A percentile compares a stretch with the other conserved stretches of the same genome.
Conservation (phyloP, 2,797 vertebrate genomes). For the Myoxocephalus aenaeus region DNA sequence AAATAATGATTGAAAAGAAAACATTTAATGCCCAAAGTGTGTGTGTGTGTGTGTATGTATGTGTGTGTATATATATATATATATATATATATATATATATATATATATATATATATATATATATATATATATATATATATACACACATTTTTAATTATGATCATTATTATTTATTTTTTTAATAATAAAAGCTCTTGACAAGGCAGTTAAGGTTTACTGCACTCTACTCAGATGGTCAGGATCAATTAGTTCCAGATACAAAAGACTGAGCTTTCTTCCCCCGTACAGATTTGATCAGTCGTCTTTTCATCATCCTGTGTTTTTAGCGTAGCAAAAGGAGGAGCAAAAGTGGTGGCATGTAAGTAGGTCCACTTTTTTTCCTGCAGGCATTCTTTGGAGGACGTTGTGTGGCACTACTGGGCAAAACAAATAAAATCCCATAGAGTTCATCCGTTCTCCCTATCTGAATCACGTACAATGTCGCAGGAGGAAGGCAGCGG, state of each 20-base stretch:
- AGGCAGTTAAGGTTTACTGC: not conserved
- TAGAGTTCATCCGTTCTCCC: slow-evolving; percentile 43
- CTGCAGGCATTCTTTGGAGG: slow-evolving; percentile 62
- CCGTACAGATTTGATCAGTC: not conserved
- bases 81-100: not conserved
- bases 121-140: no score
- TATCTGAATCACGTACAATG: no score
- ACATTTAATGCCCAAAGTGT: not conserved
- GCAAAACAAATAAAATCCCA: slow-evolving; percentile 48
- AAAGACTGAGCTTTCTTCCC: not conserved
- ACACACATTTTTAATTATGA: no score
- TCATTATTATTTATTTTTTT: no score
- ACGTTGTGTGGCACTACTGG: slow-evolving; percentile 44
- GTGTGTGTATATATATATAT: no score
- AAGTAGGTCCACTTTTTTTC: slow-evolving; percentile 56
- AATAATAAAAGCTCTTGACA: not conserved
- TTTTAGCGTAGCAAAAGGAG: slow-evolving; percentile 1
- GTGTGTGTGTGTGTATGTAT: no score
- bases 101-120: no score
- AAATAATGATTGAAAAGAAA: not conserved
- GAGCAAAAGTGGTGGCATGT: slow-evolving; percentile 20
- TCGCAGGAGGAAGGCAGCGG: no score
- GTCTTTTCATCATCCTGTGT: not conserved
- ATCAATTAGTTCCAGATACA: not conserved
- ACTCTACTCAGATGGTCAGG: not conserved